Conservation (phyloP, 2,113 vertebrate genomes). For the Heloderma charlesbogerti region DNA sequence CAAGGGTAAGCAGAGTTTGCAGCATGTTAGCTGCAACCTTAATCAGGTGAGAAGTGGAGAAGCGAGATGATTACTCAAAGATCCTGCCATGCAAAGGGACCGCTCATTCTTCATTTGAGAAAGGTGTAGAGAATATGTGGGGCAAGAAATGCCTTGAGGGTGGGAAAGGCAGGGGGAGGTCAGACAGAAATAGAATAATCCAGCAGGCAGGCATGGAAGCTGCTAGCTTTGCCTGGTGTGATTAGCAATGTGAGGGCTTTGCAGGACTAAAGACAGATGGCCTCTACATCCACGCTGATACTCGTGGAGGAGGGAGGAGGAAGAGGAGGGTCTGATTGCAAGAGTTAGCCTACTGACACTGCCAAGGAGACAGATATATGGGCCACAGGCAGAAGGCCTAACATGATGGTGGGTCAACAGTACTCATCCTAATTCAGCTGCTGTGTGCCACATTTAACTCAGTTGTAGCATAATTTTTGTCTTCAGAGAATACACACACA, state of each 20-base stretch:
- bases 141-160: background rate
- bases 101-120: fast-evolving
- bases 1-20: background rate
- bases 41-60: background rate
- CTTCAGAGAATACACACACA: no score
- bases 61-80: background rate
- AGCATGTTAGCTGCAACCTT: background rate
- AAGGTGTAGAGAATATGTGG: background rate
- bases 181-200: constrained; percentile 65
- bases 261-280: constrained; percentile 58
- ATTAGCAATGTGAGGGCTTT: constrained; percentile 65
- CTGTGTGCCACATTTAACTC: constrained; percentile 28
- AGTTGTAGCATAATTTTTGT: background rate
- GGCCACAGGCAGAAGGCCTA: background rate
- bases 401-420: fast-evolving
- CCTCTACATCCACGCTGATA: background rate
- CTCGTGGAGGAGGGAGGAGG: background rate
- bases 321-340: background rate
- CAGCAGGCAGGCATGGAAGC: constrained; percentile 38
- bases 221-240: constrained; percentile 31
- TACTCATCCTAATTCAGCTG: constrained; percentile 23
- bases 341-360: background rate
- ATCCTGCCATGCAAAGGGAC: background rate
- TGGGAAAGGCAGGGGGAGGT: constrained; percentile 22
- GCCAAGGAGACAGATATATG: background rate